Conservation (phyloP, 2,888 invertebrate species). For the Acrobeloides nanus region DNA sequence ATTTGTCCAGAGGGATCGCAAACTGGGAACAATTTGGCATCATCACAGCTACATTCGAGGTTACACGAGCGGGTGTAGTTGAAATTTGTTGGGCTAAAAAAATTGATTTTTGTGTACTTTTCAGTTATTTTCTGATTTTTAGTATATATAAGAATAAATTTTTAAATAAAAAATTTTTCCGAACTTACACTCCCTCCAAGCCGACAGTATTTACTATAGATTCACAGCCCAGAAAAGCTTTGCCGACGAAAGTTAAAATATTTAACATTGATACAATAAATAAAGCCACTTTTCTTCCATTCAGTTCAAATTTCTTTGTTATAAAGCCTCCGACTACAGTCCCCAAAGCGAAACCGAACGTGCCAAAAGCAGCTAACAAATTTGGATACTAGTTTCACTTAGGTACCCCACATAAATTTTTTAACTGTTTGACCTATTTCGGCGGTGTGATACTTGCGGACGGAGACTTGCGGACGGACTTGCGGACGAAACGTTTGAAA, state of each 20-base stretch:
- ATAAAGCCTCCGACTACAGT: slow-evolving; percentile 46
- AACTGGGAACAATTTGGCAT: slow-evolving; percentile 53
- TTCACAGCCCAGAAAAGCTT: slow-evolving; percentile 48
- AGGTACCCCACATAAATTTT: too few species aligned
- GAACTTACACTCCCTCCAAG: slow-evolving; percentile 3
- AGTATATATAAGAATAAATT: background rate
- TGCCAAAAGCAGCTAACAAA: too few species aligned
- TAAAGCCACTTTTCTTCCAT: slow-evolving; percentile 30
- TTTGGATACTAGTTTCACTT: too few species aligned
- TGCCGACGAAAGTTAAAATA: slow-evolving; percentile 32
- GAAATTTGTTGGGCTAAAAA: slow-evolving; percentile 31
- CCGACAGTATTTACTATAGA: slow-evolving; percentile 45
- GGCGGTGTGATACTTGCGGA: too few species aligned
- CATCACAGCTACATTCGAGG: slow-evolving; percentile 51
- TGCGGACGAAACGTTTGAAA: too few species aligned
- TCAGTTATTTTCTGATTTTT: background rate
- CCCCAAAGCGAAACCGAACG: too few species aligned
- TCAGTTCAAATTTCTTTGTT: slow-evolving; percentile 31
- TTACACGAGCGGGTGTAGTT: slow-evolving; percentile 53
- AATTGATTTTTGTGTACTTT: too few species aligned
- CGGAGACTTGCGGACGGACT: too few species aligned
- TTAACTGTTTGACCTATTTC: too few species aligned
- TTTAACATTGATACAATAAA: slow-evolving; percentile 47
- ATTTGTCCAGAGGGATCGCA: slow-evolving; percentile 46
- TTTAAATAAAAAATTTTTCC: background rate